Evolutionary conservation across 1,140 invertebrate species (phyloP).

Genomic region (Plodia interpunctella): DNA sequence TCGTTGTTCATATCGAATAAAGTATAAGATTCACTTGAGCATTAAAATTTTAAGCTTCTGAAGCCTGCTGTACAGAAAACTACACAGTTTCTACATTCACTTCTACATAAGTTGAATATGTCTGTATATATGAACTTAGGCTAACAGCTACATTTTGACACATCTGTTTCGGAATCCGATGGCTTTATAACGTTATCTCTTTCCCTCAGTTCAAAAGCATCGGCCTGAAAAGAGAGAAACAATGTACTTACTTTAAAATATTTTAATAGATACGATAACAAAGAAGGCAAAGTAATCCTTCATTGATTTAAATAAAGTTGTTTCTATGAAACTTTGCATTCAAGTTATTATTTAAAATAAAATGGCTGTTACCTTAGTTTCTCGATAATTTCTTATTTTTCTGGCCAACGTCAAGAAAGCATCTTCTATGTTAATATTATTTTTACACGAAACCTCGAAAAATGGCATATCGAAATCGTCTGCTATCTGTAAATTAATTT

Average conservation of each 20-base stretch:
- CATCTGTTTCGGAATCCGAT: constrained; percentile 66
- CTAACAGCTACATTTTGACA: constrained; percentile 71
- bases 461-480: constrained; percentile 95
- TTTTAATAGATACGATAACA: too few relatives aligned
- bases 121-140: constrained; percentile 8
- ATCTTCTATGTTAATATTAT: constrained; percentile 93
- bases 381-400: constrained; percentile 88
- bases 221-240: constrained; percentile 51
- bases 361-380: constrained; percentile 79
- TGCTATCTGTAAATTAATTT: constrained; percentile 81
- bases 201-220: constrained; percentile 68
- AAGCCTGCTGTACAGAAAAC: constrained; percentile 9
- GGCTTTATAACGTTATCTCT: constrained; percentile 67
- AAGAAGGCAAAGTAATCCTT: not conserved
- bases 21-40: not conserved
- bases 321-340: too few relatives aligned
- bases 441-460: constrained; percentile 94
- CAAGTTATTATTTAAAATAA: not conserved
- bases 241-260: too few relatives aligned
- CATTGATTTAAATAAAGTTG: too few relatives aligned
- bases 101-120: constrained; percentile 3
- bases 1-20: not conserved
- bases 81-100: not conserved
- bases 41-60: constrained; percentile 11
- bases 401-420: constrained; percentile 89